Evolutionary conservation across 2,113 vertebrate species (phyloP).

Genomic region (Triplophysa tibetana): DNA sequence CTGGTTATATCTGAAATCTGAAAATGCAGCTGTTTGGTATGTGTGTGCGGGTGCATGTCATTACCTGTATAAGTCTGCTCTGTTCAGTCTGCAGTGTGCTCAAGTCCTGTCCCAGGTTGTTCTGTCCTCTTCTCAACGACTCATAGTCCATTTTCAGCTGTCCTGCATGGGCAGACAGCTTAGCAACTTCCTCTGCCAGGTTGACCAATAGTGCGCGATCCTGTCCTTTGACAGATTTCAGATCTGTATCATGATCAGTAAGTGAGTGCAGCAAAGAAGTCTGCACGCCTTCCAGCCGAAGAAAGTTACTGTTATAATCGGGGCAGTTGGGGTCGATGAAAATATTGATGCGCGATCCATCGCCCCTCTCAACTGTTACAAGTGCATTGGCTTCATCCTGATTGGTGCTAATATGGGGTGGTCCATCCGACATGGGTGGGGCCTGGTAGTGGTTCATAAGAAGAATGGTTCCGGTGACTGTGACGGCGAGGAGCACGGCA

Average conservation of each 20-base stretch:
- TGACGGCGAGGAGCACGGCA: conserved; percentile 87
- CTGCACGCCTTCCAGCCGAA: conserved; percentile 88
- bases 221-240: conserved; percentile 80
- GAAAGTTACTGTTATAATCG: conserved; percentile 80
- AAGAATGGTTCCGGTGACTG: conserved; percentile 87
- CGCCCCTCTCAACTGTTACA: conserved; percentile 91
- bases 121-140: conserved; percentile 83
- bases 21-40: neutral
- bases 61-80: conserved; percentile 91
- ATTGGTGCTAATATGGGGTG: conserved; percentile 89
- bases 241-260: conserved; percentile 79
- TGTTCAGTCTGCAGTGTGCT: conserved; percentile 88
- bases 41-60: neutral
- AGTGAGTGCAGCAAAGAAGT: conserved; percentile 83
- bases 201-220: conserved; percentile 85
- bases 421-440: conserved; percentile 78
- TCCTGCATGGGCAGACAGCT: conserved; percentile 78
- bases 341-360: conserved; percentile 93
- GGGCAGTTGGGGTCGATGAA: conserved; percentile 98
- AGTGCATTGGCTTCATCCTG: conserved; percentile 88
- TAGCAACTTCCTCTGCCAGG: conserved; percentile 88
- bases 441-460: conserved; percentile 92
- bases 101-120: conserved; percentile 86
- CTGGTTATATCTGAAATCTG: neutral
- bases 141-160: conserved; percentile 89